Evolutionary conservation across 2,888 invertebrate species (phyloP).

Genomic region (Megamerina dolium): DNA sequence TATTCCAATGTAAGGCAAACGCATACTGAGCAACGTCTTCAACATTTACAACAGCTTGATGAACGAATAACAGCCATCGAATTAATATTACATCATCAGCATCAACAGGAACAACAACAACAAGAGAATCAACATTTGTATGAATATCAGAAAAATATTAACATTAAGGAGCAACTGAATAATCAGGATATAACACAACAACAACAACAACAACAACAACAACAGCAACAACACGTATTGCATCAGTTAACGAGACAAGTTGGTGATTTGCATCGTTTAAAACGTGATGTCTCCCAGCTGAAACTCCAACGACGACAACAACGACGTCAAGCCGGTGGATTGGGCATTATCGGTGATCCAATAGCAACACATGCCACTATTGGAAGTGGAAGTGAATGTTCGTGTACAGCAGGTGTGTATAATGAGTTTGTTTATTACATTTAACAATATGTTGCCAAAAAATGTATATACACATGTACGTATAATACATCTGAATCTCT

Average conservation of each 20-base stretch:
- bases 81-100: constrained; percentile 31
- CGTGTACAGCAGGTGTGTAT: constrained; percentile 65
- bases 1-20: constrained; percentile 47
- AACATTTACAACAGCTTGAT: constrained; percentile 44
- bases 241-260: constrained; percentile 35
- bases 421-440: too few relatives aligned
- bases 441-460: too few relatives aligned
- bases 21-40: constrained; percentile 42
- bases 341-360: constrained; percentile 25
- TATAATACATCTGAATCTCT: too few relatives aligned
- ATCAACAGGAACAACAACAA: constrained; percentile 17
- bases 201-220: constrained; percentile 9
- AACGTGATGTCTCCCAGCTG: constrained; percentile 48
- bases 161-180: constrained; percentile 4
- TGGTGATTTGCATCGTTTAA: constrained; percentile 46
- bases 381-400: constrained; percentile 52
- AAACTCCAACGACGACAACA: constrained; percentile 45
- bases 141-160: constrained; percentile 9
- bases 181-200: constrained; percentile 2
- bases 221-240: constrained; percentile 29
- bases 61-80: constrained; percentile 46
- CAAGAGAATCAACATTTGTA: constrained; percentile 7
- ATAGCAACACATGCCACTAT: constrained; percentile 13
- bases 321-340: constrained; percentile 34
- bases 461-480: too few relatives aligned